Conservation (phyloP, 2,888 invertebrate genomes). For the Calephelis perditalis region DNA sequence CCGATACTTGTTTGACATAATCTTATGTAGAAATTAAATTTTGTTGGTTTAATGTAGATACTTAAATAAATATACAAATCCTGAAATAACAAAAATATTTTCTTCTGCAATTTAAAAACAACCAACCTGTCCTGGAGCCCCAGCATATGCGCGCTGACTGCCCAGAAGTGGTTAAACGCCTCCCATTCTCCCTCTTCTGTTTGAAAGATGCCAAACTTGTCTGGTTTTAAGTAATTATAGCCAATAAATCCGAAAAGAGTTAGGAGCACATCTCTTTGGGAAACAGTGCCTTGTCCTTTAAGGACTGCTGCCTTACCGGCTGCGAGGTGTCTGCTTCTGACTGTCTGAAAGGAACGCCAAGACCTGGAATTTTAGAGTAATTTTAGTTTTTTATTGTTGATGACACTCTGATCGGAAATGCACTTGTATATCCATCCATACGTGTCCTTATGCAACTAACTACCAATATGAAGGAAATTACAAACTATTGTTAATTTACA, state of each 20-base stretch:
- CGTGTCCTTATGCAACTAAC: too few relatives aligned
- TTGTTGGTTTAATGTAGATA: too few relatives aligned
- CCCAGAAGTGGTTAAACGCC: constrained; percentile 87
- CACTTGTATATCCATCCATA: too few relatives aligned
- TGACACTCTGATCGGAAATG: too few relatives aligned
- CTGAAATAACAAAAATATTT: too few relatives aligned
- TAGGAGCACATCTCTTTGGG: constrained; percentile 87
- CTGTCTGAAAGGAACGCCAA: constrained; percentile 79
- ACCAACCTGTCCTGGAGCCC: constrained; percentile 85
- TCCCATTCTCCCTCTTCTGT: constrained; percentile 79
- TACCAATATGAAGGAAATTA: too few relatives aligned
- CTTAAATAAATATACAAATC: too few relatives aligned
- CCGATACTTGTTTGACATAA: too few relatives aligned
- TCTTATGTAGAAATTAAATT: too few relatives aligned
- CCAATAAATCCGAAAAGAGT: constrained; percentile 92
- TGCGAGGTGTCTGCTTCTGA: constrained; percentile 79
- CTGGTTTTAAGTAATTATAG: constrained; percentile 76
- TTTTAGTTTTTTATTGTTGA: too few relatives aligned
- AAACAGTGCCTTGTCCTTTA: constrained; percentile 71
- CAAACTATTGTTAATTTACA: too few relatives aligned
- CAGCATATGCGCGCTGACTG: constrained; percentile 84
- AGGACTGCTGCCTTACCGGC: constrained; percentile 62
- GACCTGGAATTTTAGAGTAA: constrained; percentile 49
- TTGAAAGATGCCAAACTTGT: constrained; percentile 78
- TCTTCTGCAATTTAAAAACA: too few relatives aligned